A percentile compares a stretch with the other conserved stretches of the same genome.
Conservation (phyloP, 2,888 invertebrate genomes). For the Neria commutata region DNA sequence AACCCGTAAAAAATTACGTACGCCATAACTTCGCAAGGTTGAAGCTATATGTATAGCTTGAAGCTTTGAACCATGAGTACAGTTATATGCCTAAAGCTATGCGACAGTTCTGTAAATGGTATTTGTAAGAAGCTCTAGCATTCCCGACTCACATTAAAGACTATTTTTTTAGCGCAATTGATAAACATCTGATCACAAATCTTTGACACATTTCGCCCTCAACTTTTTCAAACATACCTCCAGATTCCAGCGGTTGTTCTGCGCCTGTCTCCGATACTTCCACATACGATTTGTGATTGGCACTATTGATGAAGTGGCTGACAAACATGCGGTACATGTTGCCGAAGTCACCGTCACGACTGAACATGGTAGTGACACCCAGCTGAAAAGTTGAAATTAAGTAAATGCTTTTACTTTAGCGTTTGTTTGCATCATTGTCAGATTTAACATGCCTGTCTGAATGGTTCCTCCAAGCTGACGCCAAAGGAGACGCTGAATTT, state of each 20-base stretch:
- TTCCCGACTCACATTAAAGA: background rate
- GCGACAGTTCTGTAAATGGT: background rate
- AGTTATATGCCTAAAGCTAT: too few relatives aligned
- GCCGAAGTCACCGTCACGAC: constrained; percentile 51
- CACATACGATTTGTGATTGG: constrained; percentile 51
- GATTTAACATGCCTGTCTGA: constrained; percentile 70
- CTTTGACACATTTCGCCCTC: background rate
- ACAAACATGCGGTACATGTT: constrained; percentile 58
- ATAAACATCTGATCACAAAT: background rate
- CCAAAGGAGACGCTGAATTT: constrained; percentile 82
- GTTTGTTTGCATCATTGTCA: background rate
- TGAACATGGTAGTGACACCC: constrained; percentile 53
- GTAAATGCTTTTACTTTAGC: constrained; percentile 7
- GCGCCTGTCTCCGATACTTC: constrained; percentile 47
- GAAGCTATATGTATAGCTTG: too few relatives aligned
- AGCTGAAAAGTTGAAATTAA: constrained; percentile 35
- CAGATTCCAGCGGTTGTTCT: constrained; percentile 49
- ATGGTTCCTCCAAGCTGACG: constrained; percentile 67
- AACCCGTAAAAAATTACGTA: background rate
- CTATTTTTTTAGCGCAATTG: background rate
- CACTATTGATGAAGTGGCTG: constrained; percentile 51
- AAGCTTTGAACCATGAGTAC: too few relatives aligned
- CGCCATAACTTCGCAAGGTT: too few relatives aligned
- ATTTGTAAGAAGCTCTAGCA: background rate
- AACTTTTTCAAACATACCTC: constrained; percentile 44